phyloP scores from a whole-genome alignment of 2,797 vertebrate species.

The Thunnus albacares region DNA sequence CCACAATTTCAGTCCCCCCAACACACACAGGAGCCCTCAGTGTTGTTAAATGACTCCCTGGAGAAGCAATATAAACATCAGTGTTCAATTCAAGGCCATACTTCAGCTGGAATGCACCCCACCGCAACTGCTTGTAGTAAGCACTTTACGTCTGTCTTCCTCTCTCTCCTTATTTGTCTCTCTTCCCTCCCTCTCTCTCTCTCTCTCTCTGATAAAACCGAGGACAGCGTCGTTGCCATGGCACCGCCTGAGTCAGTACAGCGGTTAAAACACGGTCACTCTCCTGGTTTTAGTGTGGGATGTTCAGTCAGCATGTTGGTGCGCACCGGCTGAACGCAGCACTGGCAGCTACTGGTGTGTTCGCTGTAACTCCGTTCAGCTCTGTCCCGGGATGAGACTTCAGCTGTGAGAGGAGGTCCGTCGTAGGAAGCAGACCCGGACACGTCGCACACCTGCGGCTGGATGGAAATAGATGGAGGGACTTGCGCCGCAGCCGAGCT shows the following conservation, averaged over 20 bases:
- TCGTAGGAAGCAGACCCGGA: slow-evolving; percentile 5
- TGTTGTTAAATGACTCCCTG: slow-evolving; percentile 51
- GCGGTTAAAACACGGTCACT: slow-evolving; percentile 66
- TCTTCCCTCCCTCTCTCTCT: not conserved
- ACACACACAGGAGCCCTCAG: slow-evolving; percentile 53
- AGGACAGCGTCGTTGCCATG: slow-evolving; percentile 77
- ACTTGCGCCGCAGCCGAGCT: slow-evolving; percentile 38
- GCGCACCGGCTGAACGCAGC: slow-evolving; percentile 49
- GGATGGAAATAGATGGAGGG: slow-evolving; percentile 70
- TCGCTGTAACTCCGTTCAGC: slow-evolving; percentile 13
- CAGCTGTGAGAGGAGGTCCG: slow-evolving; percentile 32
- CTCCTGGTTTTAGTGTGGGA: slow-evolving; percentile 46
- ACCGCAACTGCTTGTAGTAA: slow-evolving; percentile 54
- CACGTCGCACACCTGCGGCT: slow-evolving; percentile 72
- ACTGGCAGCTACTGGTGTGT: slow-evolving; percentile 8
- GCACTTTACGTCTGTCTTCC: slow-evolving; percentile 30
- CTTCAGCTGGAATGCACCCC: slow-evolving; percentile 67
- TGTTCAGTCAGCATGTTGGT: slow-evolving; percentile 58
- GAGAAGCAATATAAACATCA: slow-evolving; percentile 72
- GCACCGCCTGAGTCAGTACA: slow-evolving; percentile 63
- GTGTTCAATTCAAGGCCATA: slow-evolving; percentile 64
- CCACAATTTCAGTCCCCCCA: slow-evolving; percentile 17
- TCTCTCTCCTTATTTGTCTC: not conserved
- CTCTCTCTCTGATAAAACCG: slow-evolving; percentile 14
- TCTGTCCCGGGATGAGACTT: slow-evolving; percentile 64